Conservation (phyloP, 2,888 invertebrate species). For the Parasteatoda lunata region DNA sequence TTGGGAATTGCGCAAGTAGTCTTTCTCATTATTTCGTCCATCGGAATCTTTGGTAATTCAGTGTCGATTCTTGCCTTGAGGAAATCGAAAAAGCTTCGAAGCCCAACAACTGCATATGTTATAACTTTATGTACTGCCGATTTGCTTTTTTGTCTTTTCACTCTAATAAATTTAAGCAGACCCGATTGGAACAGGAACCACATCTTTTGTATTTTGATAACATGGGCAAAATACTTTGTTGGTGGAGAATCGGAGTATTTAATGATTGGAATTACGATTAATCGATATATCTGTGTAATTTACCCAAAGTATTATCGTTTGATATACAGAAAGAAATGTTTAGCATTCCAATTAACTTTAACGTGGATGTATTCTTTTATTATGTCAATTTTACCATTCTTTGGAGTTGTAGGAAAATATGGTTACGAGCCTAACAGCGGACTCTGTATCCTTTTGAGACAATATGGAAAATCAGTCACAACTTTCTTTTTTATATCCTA, state of each 20-base stretch:
- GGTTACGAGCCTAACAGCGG: conserved; percentile 87
- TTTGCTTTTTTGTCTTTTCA: conserved; percentile 87
- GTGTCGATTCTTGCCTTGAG: conserved; percentile 86
- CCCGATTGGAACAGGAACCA: conserved; percentile 87
- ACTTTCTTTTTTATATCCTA: conserved; percentile 87
- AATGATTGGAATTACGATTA: conserved; percentile 92
- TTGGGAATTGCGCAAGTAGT: too few species aligned
- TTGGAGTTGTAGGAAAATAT: conserved; percentile 88
- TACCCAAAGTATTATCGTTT: conserved; percentile 37
- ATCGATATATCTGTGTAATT: conserved; percentile 79
- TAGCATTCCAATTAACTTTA: conserved; percentile 84
- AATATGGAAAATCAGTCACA: conserved; percentile 83
- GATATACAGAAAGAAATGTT: conserved; percentile 81
- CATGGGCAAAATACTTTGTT: conserved; percentile 91
- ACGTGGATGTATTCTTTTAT: conserved; percentile 86
- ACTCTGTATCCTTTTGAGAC: conserved; percentile 89
- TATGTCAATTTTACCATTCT: conserved; percentile 83
- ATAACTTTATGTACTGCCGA: conserved; percentile 90
- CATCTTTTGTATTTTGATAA: conserved; percentile 86
- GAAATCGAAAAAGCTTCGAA: conserved; percentile 84
- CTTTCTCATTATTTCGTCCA: too few species aligned
- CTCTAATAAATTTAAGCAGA: conserved; percentile 85
- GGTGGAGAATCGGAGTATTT: conserved; percentile 89
- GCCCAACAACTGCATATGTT: conserved; percentile 91
- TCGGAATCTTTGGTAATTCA: conserved; percentile 85